Percentiles rank a stretch among this genome's conserved stretches.
These are phyloP conservation scores for Araneus ventricosus DNA, from an alignment of 1,140 invertebrate genomes.

Conservation along the genomic window DNA sequence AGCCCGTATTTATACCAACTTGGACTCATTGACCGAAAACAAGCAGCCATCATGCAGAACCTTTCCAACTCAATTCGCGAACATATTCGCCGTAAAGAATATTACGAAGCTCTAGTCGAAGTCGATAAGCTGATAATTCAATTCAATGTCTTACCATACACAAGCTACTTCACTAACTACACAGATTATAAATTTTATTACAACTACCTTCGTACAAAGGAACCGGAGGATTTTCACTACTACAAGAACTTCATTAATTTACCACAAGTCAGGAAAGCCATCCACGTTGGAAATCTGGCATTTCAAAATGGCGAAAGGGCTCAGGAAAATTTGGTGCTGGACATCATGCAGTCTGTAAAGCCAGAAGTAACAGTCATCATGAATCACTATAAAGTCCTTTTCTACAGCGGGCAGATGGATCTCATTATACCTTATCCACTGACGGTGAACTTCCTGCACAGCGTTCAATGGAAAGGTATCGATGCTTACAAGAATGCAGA, in stretches of 20 bases:
- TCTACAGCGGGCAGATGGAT: constrained; percentile 91
- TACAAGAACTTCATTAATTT: constrained; percentile 79
- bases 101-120: constrained; percentile 81
- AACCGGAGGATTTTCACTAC: constrained; percentile 80
- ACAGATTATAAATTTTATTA: constrained; percentile 90
- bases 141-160: constrained; percentile 84
- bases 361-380: constrained; percentile 86
- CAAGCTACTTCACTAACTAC: constrained; percentile 84
- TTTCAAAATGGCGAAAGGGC: constrained; percentile 84
- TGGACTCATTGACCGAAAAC: constrained; percentile 86
- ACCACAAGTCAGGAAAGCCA: constrained; percentile 84
- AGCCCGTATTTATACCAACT: constrained; percentile 90
- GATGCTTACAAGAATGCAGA: constrained; percentile 85
- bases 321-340: constrained; percentile 86
- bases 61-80: constrained; percentile 81
- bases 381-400: constrained; percentile 78
- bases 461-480: constrained; percentile 85
- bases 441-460: constrained; percentile 86
- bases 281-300: constrained; percentile 90
- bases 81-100: constrained; percentile 84
- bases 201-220: constrained; percentile 86
- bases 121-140: constrained; percentile 13
- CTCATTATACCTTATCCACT: constrained; percentile 90
- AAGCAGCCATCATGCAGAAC: constrained; percentile 68
- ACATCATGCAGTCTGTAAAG: constrained; percentile 91